Evolutionary conservation across 2,797 vertebrate genomes (phyloP).

Genomic region (Meriones psammophilus): DNA sequence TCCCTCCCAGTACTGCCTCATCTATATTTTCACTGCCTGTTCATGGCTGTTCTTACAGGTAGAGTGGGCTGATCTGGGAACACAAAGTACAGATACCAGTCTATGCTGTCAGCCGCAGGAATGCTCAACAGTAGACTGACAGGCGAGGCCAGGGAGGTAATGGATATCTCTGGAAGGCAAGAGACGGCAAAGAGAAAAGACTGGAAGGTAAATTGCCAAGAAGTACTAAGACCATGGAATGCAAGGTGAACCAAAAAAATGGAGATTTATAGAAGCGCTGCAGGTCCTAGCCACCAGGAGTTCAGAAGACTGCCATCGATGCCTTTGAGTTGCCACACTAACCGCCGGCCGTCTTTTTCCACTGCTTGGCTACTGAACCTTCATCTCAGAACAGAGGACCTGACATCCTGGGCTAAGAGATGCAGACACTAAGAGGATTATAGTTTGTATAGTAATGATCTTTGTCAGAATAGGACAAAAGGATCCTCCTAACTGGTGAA

Average conservation of each 20-base stretch:
- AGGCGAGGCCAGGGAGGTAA: not conserved
- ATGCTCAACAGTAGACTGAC: not conserved
- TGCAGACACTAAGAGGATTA: not conserved
- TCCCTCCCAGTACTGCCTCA: too few relatives aligned
- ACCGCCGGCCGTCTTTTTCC: not conserved
- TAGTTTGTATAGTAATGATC: not conserved
- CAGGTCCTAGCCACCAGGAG: not conserved
- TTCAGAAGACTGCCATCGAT: not conserved
- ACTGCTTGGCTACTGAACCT: not conserved
- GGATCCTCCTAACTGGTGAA: too few relatives aligned
- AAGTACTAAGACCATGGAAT: not conserved
- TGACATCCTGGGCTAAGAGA: too few relatives aligned
- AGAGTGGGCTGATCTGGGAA: too few relatives aligned
- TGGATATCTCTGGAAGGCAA: not conserved
- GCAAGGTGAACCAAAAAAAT: too few relatives aligned
- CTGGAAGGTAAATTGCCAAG: too few relatives aligned
- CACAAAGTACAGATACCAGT: not conserved
- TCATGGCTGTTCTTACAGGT: not conserved
- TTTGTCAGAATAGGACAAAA: not conserved
- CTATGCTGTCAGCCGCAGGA: not conserved
- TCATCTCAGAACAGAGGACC: not conserved
- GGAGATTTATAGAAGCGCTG: not conserved
- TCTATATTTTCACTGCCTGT: not conserved
- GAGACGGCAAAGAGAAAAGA: not conserved
- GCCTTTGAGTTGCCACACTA: too few relatives aligned